These are phyloP conservation scores for Pterois miles DNA, from an alignment of 2,797 vertebrate genomes.

Conservation along the genomic window DNA sequence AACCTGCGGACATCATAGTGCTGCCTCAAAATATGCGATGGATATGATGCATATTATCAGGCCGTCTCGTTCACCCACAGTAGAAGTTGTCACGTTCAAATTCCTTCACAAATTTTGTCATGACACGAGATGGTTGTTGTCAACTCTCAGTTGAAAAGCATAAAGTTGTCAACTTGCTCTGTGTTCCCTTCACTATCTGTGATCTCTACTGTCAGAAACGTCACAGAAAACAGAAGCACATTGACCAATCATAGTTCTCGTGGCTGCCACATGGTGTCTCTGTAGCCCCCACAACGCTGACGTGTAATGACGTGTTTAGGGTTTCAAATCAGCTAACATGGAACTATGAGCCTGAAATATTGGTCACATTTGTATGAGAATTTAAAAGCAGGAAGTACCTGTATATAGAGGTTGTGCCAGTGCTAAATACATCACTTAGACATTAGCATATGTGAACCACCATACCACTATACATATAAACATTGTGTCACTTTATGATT, in stretches of 20 bases:
- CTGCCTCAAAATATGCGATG: neutral
- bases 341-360: neutral
- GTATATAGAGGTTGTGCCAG: neutral
- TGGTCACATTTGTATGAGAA: neutral
- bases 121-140: neutral
- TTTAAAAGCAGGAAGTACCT: neutral
- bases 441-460: neutral
- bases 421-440: neutral
- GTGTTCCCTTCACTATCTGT: neutral
- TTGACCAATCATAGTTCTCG: slow-evolving; percentile 3
- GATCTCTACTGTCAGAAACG: neutral
- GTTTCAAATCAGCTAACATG: neutral
- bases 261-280: slow-evolving; percentile 47
- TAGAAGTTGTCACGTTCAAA: neutral
- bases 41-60: neutral
- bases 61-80: neutral
- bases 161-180: neutral
- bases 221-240: neutral
- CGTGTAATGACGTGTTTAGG: neutral
- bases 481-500: neutral
- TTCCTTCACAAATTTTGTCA: neutral
- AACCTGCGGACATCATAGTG: neutral
- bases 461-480: neutral
- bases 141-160: neutral
- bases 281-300: neutral